Evolutionary conservation across 2,888 invertebrate genomes (phyloP).

Genomic region (Geotrupes spiniger): DNA sequence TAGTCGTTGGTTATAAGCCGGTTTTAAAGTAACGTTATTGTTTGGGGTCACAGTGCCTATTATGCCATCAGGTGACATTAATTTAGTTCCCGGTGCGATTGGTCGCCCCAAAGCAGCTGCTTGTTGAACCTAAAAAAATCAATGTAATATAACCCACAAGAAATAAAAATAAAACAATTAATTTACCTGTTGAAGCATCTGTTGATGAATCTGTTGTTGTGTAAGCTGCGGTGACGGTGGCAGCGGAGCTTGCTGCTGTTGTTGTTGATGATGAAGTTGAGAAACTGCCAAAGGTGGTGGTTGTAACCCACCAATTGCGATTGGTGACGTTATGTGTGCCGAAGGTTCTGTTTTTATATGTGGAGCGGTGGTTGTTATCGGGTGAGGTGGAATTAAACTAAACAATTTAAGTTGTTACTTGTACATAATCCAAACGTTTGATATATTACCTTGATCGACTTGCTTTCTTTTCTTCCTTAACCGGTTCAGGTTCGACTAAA

Average conservation of each 20-base stretch:
- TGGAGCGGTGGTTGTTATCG: slow-evolving; percentile 24
- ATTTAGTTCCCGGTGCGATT: slow-evolving; percentile 55
- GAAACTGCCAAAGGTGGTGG: slow-evolving; percentile 39
- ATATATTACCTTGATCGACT: slow-evolving; percentile 30
- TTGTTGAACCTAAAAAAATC: slow-evolving; percentile 58
- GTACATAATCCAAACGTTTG: no score
- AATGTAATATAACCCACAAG: slow-evolving; percentile 1
- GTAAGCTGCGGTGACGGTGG: slow-evolving; percentile 27
- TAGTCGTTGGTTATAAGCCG: slow-evolving; percentile 47
- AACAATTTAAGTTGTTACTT: background rate
- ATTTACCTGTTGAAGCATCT: slow-evolving; percentile 55
- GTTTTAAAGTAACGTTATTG: slow-evolving; percentile 58
- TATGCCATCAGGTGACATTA: slow-evolving; percentile 61
- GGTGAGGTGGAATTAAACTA: slow-evolving; percentile 22
- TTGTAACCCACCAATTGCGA: slow-evolving; percentile 16
- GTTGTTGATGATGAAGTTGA: slow-evolving; percentile 26
- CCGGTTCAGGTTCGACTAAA: slow-evolving; percentile 71
- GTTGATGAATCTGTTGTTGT: slow-evolving; percentile 53
- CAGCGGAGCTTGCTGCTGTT: slow-evolving; percentile 12
- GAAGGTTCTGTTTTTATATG: slow-evolving; percentile 27
- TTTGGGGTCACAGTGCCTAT: slow-evolving; percentile 66
- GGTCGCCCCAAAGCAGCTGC: slow-evolving; percentile 60
- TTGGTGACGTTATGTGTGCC: slow-evolving; percentile 12
- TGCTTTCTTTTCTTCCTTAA: slow-evolving; percentile 61
- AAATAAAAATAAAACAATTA: background rate